Conservation (phyloP, 2,888 invertebrate species). For the Chloromyia formosa region DNA sequence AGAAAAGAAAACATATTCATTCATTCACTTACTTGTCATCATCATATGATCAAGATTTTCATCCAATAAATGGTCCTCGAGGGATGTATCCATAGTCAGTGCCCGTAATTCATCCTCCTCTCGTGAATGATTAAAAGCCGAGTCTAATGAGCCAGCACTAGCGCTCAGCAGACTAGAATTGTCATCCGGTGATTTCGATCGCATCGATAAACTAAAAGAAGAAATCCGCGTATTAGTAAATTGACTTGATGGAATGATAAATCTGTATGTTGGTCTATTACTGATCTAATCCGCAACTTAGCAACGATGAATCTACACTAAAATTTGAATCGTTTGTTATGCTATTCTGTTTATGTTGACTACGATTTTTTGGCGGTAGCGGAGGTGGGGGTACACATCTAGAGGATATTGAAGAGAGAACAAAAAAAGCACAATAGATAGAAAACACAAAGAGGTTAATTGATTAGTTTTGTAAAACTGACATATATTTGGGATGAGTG, state of each 20-base stretch:
- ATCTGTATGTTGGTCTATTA: too few relatives aligned
- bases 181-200: constrained; percentile 79
- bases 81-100: constrained; percentile 66
- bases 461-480: constrained; percentile 8
- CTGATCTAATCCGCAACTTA: constrained; percentile 73
- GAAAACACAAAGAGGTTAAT: neutral
- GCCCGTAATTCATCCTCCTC: constrained; percentile 79
- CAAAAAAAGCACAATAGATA: too few relatives aligned
- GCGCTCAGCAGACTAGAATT: constrained; percentile 73
- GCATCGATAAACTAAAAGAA: constrained; percentile 69
- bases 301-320: constrained; percentile 67
- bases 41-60: constrained; percentile 58
- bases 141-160: constrained; percentile 85
- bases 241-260: neutral
- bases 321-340: constrained; percentile 56
- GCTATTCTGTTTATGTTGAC: constrained; percentile 65
- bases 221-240: constrained; percentile 5
- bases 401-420: neutral
- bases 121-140: constrained; percentile 86
- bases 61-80: constrained; percentile 56
- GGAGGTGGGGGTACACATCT: constrained; percentile 74
- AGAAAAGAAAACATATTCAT: too few relatives aligned
- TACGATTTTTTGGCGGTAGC: constrained; percentile 77
- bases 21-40: constrained; percentile 57
- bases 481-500: constrained; percentile 7